These are phyloP conservation scores for Cephus nigrinus DNA, from an alignment of 2,888 invertebrate species.

Conservation along the genomic window DNA sequence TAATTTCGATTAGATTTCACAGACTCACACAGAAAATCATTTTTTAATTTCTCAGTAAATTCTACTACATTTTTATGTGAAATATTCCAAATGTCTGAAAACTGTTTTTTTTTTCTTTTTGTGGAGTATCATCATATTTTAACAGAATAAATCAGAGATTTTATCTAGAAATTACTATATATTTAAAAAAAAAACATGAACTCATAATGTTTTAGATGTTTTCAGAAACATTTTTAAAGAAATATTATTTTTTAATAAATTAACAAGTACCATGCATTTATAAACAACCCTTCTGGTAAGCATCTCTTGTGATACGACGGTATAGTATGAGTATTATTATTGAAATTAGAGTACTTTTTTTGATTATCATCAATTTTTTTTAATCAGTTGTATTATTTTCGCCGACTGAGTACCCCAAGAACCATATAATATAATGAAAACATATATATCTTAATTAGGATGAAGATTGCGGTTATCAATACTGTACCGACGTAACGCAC, in stretches of 20 bases:
- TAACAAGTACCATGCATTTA: neutral
- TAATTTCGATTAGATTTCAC: no score
- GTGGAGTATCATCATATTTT: no score
- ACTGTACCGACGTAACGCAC: slow-evolving; percentile 5
- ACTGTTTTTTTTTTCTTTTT: no score
- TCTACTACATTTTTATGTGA: no score
- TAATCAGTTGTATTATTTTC: slow-evolving; percentile 18
- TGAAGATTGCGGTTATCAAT: neutral
- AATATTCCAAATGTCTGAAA: no score
- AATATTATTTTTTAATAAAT: neutral
- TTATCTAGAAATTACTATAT: no score
- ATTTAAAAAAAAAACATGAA: no score
- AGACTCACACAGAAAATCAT: no score
- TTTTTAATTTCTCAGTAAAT: no score
- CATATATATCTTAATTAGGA: no score
- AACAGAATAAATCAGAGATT: no score
- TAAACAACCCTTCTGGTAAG: neutral
- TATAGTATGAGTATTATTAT: slow-evolving; percentile 24
- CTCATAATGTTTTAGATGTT: neutral
- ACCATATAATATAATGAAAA: slow-evolving; percentile 19
- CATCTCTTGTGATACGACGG: slow-evolving; percentile 23
- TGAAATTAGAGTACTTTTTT: neutral
- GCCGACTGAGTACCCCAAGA: slow-evolving; percentile 32
- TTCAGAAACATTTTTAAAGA: neutral
- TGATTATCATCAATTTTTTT: neutral